These are phyloP conservation scores for Pseudochromis fuscus DNA, from an alignment of 2,797 vertebrate species.

Conservation along the genomic window DNA sequence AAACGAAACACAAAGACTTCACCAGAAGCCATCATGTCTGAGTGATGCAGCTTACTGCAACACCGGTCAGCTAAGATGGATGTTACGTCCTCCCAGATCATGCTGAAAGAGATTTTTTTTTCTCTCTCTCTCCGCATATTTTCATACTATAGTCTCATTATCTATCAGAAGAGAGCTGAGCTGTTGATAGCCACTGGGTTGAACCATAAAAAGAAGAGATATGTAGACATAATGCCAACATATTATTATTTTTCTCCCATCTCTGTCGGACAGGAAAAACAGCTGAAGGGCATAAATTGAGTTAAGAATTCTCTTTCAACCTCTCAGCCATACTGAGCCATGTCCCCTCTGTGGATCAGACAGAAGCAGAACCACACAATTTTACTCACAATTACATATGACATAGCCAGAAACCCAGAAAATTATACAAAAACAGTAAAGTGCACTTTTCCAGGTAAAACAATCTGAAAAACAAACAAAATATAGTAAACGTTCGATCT, in stretches of 20 bases:
- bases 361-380: conserved; percentile 51
- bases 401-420: conserved; percentile 27
- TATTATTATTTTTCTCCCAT: conserved; percentile 69
- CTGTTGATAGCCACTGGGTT: conserved; percentile 54
- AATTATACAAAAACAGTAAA: background rate
- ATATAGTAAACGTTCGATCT: background rate
- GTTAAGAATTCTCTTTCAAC: conserved; percentile 80
- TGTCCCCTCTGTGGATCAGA: conserved; percentile 46
- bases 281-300: conserved; percentile 73
- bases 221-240: conserved; percentile 68
- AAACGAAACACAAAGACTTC: conserved; percentile 62
- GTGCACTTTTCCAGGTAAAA: conserved; percentile 1
- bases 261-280: conserved; percentile 66
- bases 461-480: background rate
- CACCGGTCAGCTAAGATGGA: conserved; percentile 57
- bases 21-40: conserved; percentile 53
- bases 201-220: conserved; percentile 59
- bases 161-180: conserved; percentile 47
- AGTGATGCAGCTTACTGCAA: conserved; percentile 74
- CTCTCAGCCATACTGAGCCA: conserved; percentile 46
- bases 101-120: conserved; percentile 38
- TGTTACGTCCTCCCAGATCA: conserved; percentile 40
- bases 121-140: conserved; percentile 11
- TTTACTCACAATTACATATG: conserved; percentile 43
- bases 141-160: conserved; percentile 62